Percentiles rank a stretch among this genome's conserved stretches.
These are phyloP conservation scores for Microctonus brassicae DNA, from an alignment of 2,888 invertebrate species.

Conservation along the genomic window DNA sequence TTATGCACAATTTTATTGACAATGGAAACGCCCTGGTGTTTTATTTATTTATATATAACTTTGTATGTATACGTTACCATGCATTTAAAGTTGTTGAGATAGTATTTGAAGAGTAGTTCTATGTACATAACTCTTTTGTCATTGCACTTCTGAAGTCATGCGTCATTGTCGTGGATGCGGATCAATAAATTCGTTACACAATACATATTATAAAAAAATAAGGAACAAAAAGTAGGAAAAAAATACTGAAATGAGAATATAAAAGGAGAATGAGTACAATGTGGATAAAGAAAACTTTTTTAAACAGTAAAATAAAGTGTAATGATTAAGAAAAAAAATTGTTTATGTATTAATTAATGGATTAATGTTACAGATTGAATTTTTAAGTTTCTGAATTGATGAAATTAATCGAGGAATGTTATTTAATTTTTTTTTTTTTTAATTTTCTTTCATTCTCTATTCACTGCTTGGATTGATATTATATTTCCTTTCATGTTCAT, in stretches of 20 bases:
- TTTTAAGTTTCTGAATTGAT: no score
- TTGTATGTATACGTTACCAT: no score
- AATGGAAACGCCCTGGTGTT: not conserved
- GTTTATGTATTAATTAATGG: no score
- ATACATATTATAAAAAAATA: not conserved
- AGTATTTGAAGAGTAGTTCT: not conserved
- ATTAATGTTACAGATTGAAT: no score
- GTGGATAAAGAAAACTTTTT: not conserved
- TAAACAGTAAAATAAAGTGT: no score
- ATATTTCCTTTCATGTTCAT: no score
- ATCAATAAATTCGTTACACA: slow-evolving; percentile 8
- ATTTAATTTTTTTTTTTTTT: no score
- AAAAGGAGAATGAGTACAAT: not conserved
- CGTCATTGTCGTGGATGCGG: slow-evolving; percentile 4
- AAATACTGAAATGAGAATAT: not conserved
- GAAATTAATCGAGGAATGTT: no score
- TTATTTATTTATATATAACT: not conserved
- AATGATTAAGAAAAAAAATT: no score
- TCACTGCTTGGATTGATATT: no score
- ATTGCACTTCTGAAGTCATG: not conserved
- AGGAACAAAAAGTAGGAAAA: not conserved
- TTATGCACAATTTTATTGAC: not conserved
- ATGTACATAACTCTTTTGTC: slow-evolving; percentile 1
- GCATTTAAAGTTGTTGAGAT: not conserved
- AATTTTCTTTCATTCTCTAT: no score